Evolutionary conservation across 1,140 invertebrate genomes (phyloP), one percentile per base, ranked within the genome.

Genomic region (Brachionus koreanus): DNA sequence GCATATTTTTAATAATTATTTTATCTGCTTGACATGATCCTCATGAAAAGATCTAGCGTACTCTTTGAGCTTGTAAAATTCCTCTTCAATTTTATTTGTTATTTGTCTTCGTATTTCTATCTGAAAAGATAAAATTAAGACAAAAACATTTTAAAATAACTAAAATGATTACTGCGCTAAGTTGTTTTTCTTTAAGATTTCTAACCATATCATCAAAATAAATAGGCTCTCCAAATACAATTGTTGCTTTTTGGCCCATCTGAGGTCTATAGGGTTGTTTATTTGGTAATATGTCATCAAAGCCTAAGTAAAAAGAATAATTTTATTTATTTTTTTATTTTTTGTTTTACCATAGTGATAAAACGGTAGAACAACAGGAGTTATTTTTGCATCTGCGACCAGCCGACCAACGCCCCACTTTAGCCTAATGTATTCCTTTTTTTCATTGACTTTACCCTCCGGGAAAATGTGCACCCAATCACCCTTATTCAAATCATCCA

Each of bases 381-480:
- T 72, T 6, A 52, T 33, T 16, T 82, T 82, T 23, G 67, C 37
- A 19, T 82, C 67, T 5, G 63, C 67, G 5, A 82, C 23, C 9
- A 82, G 42, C 19, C 67, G 25, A 10, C 82, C 82, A 13, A 82
- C 33, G 3, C 82, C 82, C 82, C 82, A 82, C 52, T 82, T 82
- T 23, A 82, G n/a, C 13, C 82, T 37, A 6, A 72, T 82, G 23
- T 35, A 33, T 19, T 49, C 39, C 39, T 82, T 82, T 37, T 43
- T 46, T 42, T 72, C 42, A 9, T 82, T 83, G 0, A 83, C 82
- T 52, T 61, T 82, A 87, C 88, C 97, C 89, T 93, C 93, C 5
- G 94, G 94, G 90, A 98, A 99, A 35, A 98, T 92, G 87, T 99
- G 97, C 57, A 98, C 91, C 96, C 97, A 99, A 79, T 93, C 91